These are phyloP conservation scores for Dinocampus coccinellae DNA, from an alignment of 2,888 invertebrate species.

Conservation along the genomic window DNA sequence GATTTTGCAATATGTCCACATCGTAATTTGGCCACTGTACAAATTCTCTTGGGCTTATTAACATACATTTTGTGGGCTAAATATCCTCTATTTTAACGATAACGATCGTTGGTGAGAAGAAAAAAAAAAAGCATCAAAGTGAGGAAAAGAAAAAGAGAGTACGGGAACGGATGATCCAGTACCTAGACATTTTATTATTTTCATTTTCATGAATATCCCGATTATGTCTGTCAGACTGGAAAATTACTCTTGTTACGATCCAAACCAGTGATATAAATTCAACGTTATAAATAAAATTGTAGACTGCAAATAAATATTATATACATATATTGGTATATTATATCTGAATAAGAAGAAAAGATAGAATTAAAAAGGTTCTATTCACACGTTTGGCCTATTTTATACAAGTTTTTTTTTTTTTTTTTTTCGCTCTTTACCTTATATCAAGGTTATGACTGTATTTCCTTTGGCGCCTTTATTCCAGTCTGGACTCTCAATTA, in stretches of 20 bases:
- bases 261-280: not conserved
- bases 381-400: not conserved
- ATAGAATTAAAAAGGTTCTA: not conserved
- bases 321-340: not conserved
- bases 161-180: too few relatives aligned
- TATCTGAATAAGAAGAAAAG: not conserved
- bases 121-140: too few relatives aligned
- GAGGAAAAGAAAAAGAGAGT: too few relatives aligned
- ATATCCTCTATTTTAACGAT: too few relatives aligned
- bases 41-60: not conserved
- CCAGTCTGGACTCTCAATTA: too few relatives aligned
- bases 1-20: not conserved
- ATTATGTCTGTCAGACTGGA: not conserved
- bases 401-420: not conserved
- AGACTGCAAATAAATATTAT: not conserved
- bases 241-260: not conserved
- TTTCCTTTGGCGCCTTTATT: too few relatives aligned
- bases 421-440: not conserved
- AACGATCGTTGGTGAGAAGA: too few relatives aligned
- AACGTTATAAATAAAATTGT: slow-evolving; percentile 6
- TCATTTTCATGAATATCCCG: slow-evolving; percentile 3
- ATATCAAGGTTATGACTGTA: not conserved
- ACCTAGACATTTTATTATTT: too few relatives aligned
- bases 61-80: too few relatives aligned
- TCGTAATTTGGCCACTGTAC: not conserved